phyloP scores from a whole-genome alignment of 1,140 invertebrate genomes.

The Lucilia sericata region DNA sequence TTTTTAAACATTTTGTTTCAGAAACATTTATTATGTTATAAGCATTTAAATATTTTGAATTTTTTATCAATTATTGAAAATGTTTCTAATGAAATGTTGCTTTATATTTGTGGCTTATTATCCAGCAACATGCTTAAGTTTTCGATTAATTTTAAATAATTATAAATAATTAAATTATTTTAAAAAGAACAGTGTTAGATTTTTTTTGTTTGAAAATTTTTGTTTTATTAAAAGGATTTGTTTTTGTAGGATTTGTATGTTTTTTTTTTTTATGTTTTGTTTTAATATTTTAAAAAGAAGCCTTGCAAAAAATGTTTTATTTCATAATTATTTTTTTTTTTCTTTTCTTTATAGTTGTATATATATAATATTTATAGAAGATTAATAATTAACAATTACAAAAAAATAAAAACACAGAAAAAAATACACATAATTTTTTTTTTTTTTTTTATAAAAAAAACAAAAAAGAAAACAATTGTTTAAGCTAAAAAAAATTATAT shows the following conservation, averaged over 20 bases:
- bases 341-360: conserved; percentile 1
- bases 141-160: too few species aligned
- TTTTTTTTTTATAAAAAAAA: neutral
- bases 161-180: neutral
- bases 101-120: too few species aligned
- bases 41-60: too few species aligned
- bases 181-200: neutral
- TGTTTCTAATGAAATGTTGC: too few species aligned
- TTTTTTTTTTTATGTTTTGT: neutral
- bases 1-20: too few species aligned
- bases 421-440: conserved; percentile 35
- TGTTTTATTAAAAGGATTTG: conserved; percentile 25
- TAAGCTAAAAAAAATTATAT: conserved; percentile 19
- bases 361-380: neutral
- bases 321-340: neutral
- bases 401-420: conserved; percentile 40
- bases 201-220: conserved; percentile 29
- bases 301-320: conserved; percentile 18
- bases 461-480: conserved; percentile 30
- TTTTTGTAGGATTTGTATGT: conserved; percentile 4
- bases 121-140: too few species aligned
- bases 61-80: too few species aligned
- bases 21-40: too few species aligned
- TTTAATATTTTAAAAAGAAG: conserved; percentile 34
- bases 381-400: conserved; percentile 37